Evolutionary conservation across 1,140 invertebrate genomes (phyloP), one percentile per base, ranked within the genome.

Genomic region (Cyphomyrmex costatus): DNA sequence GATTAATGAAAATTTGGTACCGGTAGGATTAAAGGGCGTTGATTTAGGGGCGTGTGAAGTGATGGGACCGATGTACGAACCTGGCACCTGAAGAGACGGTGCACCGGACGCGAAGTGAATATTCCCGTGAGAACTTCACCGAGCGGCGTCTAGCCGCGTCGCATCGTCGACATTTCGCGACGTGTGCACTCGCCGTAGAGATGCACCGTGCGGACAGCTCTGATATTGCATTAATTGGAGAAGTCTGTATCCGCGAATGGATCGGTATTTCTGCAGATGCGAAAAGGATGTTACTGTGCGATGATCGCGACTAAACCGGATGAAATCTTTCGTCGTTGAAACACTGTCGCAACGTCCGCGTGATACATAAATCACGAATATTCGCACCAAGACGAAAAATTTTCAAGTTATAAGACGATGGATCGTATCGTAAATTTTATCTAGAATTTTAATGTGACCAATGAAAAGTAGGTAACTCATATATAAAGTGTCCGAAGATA

Each of bases 41-140:
- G 12, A 71, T 19, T 30, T 7, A 19, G 33, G 10, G 36, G 24
- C 12, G 46, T 58, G 30, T 12, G 7, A 61, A 60, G 19, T 2
- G 21, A 2, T 16, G 51, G 33, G 16, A 42, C n/a, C 66, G 70
- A 24, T 27, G 63, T 71, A 84, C 58, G 46, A 27, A 0, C 71
- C 63, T 63, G 56, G 10, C 10, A 80, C 21, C n/a, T 42, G 74
- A 42, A 42, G 56, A 60, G 76, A 82, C 60, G 27, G 24, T 65
- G 51, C 33, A 74, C 24, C 86, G 49, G 71, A 78, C 77, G 61
- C 86, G 33, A 68, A 83, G 30, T 86, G 84, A 85, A 88, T 86
- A 88, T 58, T 58, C 21, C 42, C 73, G 87, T 88, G 88, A 78
- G 88, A 89, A 85, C 42, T 49, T 49, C 60, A 24, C 27, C 85